Percentiles rank a stretch among this genome's conserved stretches.
Evolutionary conservation across 2,113 vertebrate species (phyloP).

Genomic region (Nothobranchius furzeri): DNA sequence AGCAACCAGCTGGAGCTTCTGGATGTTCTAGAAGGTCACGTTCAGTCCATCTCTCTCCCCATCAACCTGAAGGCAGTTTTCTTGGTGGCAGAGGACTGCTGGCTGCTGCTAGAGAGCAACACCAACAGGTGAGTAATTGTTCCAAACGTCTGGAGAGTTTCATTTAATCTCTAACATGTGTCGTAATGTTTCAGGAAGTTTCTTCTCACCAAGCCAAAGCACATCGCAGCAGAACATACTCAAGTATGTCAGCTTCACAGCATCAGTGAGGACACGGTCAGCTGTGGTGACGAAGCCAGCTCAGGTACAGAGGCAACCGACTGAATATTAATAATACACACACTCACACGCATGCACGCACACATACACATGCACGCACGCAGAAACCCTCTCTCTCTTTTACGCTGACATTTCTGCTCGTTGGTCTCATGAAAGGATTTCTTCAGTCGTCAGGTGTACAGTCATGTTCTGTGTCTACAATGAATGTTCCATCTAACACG

Average conservation of each 20-base stretch:
- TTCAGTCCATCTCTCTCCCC: constrained; percentile 89
- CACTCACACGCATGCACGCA: too few relatives aligned
- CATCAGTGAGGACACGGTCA: constrained; percentile 84
- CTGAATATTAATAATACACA: too few relatives aligned
- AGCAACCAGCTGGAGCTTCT: constrained; percentile 89
- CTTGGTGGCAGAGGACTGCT: constrained; percentile 92
- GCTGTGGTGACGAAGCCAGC: constrained; percentile 82
- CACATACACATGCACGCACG: too few relatives aligned
- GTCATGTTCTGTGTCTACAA: too few relatives aligned
- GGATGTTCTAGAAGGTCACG: constrained; percentile 89
- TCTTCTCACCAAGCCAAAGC: constrained; percentile 88
- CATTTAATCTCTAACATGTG: background rate
- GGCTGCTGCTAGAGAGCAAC: constrained; percentile 89
- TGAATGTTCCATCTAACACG: too few relatives aligned
- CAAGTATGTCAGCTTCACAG: constrained; percentile 87
- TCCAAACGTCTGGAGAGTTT: background rate
- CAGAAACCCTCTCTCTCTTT: background rate
- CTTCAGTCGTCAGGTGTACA: too few relatives aligned
- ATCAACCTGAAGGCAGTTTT: constrained; percentile 87
- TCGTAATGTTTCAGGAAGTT: constrained; percentile 84
- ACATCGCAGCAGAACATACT: constrained; percentile 82
- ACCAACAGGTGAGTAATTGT: constrained; percentile 82
- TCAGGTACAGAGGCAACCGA: constrained; percentile 74
- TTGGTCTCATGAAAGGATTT: too few relatives aligned
- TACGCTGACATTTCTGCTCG: background rate